Conservation (phyloP, 2,113 vertebrate genomes). For the Ochotona princeps region DNA sequence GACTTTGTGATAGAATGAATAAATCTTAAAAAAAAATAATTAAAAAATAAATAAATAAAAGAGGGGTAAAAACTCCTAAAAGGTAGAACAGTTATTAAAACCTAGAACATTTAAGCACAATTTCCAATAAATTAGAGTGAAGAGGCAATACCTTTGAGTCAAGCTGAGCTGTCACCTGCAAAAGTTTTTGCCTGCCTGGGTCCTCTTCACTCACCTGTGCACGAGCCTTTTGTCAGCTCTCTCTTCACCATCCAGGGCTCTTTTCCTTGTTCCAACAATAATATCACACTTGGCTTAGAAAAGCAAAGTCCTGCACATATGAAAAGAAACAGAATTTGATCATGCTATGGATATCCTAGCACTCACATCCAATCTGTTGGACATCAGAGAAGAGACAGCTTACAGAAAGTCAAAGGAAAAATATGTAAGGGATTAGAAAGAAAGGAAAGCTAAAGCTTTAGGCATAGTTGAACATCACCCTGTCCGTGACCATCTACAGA, state of each 20-base stretch:
- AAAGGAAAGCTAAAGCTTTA: not conserved
- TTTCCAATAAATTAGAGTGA: not conserved
- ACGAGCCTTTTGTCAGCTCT: slow-evolving; percentile 46
- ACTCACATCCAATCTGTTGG: not conserved
- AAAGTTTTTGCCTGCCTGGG: not conserved
- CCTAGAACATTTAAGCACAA: slow-evolving; percentile 30
- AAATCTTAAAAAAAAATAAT: too few species aligned
- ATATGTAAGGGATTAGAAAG: not conserved
- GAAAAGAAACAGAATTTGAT: slow-evolving; percentile 47
- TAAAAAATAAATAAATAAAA: too few species aligned
- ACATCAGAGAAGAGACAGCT: not conserved
- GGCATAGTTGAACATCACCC: not conserved
- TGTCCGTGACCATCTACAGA: not conserved
- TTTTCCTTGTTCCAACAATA: slow-evolving; percentile 73
- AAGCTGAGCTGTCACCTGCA: not conserved
- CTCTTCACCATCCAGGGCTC: slow-evolving; percentile 72
- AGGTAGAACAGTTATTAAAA: not conserved
- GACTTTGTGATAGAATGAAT: too few species aligned
- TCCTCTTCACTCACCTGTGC: slow-evolving; percentile 71
- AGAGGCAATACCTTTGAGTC: not conserved
- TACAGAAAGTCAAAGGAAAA: slow-evolving; percentile 4
- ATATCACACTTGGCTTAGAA: slow-evolving; percentile 76
- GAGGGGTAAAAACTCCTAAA: not conserved
- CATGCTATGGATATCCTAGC: not conserved
- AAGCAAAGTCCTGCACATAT: slow-evolving; percentile 73